phyloP scores from a whole-genome alignment of 2,888 invertebrate genomes.

The Boloria euphrosyne region DNA sequence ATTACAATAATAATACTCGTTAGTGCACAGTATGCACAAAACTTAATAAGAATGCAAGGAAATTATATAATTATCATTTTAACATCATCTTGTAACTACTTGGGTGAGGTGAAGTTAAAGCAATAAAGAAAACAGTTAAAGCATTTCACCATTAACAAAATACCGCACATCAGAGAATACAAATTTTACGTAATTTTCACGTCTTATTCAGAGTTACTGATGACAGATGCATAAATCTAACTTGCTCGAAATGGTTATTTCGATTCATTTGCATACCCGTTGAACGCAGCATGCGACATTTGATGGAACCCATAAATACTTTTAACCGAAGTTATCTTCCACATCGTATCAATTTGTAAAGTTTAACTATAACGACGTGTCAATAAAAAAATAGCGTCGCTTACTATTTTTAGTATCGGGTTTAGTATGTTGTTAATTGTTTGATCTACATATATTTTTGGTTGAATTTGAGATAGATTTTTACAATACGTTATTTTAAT shows the following conservation, averaged over 20 bases:
- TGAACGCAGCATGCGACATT: conserved; percentile 22
- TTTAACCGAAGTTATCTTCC: conserved; percentile 24
- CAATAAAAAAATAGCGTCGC: conserved; percentile 1
- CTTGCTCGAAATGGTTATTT: conserved; percentile 28
- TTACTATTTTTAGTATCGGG: not conserved
- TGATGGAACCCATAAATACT: conserved; percentile 30
- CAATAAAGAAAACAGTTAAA: conserved; percentile 3
- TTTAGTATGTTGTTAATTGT: not conserved
- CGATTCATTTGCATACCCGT: conserved; percentile 31
- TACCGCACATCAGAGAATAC: conserved; percentile 20
- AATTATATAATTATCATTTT: too few species aligned
- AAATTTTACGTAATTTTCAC: conserved; percentile 33
- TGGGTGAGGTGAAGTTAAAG: not conserved
- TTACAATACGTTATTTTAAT: too few species aligned
- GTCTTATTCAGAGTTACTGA: conserved; percentile 26
- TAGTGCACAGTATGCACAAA: too few species aligned
- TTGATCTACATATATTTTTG: too few species aligned
- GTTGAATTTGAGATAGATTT: too few species aligned
- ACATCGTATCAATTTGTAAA: conserved; percentile 34
- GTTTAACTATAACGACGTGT: conserved; percentile 18
- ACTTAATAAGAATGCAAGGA: too few species aligned
- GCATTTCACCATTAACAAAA: conserved; percentile 18
- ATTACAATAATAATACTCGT: too few species aligned
- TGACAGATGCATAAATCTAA: conserved; percentile 27
- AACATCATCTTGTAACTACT: too few species aligned